Evolutionary conservation across 2,113 vertebrate species (phyloP).

Genomic region (Athene cunicularia): DNA sequence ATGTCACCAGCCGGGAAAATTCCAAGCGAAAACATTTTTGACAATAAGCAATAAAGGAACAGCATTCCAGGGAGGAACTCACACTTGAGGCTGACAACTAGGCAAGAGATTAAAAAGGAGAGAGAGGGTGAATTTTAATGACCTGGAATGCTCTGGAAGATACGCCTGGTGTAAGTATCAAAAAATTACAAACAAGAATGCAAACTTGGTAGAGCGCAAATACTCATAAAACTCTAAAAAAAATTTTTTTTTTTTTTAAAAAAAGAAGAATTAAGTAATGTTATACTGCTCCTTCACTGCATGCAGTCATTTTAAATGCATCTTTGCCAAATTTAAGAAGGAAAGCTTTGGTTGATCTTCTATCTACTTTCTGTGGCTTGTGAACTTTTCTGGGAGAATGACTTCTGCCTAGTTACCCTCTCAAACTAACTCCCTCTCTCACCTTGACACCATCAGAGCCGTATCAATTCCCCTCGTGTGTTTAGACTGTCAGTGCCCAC

Average conservation of each 20-base stretch:
- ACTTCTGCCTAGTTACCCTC: not conserved
- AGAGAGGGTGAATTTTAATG: slow-evolving; percentile 37
- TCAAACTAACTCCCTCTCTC: not conserved
- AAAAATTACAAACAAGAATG: not conserved
- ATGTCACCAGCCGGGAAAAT: slow-evolving; percentile 54
- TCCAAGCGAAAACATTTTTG: slow-evolving; percentile 18
- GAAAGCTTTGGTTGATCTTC: not conserved
- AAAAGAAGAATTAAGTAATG: not conserved
- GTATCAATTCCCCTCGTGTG: not conserved
- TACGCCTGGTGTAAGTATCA: not conserved
- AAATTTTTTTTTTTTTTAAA: no score
- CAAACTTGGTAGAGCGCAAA: not conserved
- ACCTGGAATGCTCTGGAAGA: slow-evolving; percentile 65
- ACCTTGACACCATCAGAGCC: not conserved
- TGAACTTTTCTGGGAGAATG: not conserved
- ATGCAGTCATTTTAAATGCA: not conserved
- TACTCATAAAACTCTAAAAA: not conserved
- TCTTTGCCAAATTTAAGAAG: not conserved
- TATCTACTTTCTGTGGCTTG: not conserved
- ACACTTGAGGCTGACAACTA: slow-evolving; percentile 25
- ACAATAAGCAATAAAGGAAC: slow-evolving; percentile 64
- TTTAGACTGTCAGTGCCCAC: not conserved
- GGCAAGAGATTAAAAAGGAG: slow-evolving; percentile 15
- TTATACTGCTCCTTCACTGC: not conserved
- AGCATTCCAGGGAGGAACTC: slow-evolving; percentile 67